A percentile compares a stretch with the other conserved stretches of the same genome.
Evolutionary conservation across 2,888 invertebrate genomes (phyloP).

Genomic region (Trissolcus brochymenae): DNA sequence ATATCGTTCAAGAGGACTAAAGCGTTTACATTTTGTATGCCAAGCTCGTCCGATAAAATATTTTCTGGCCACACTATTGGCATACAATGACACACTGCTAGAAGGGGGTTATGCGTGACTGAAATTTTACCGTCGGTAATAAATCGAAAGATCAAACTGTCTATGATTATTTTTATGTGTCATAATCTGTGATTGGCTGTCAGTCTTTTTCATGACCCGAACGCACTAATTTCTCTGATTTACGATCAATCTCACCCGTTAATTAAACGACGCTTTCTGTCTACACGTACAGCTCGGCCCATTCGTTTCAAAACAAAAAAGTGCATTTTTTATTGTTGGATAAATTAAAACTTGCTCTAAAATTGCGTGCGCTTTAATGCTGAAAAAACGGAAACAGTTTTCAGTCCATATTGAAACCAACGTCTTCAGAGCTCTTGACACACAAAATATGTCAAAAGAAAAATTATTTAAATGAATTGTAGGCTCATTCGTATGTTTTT

Average conservation of each 20-base stretch:
- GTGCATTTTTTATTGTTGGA: too few relatives aligned
- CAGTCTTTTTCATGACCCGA: constrained; percentile 19
- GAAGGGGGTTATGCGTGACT: constrained; percentile 69
- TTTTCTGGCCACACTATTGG: constrained; percentile 62
- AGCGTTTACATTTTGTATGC: constrained; percentile 62
- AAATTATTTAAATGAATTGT: neutral
- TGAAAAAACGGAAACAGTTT: too few relatives aligned
- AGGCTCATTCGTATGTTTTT: too few relatives aligned
- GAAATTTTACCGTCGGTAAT: constrained; percentile 62
- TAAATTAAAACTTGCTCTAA: too few relatives aligned
- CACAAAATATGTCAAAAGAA: constrained; percentile 9
- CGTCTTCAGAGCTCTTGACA: constrained; percentile 42
- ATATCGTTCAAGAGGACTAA: constrained; percentile 48
- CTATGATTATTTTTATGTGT: constrained; percentile 48
- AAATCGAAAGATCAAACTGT: constrained; percentile 43
- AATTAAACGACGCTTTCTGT: neutral
- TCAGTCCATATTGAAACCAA: constrained; percentile 8
- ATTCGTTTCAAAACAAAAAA: too few relatives aligned
- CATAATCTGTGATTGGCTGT: constrained; percentile 35
- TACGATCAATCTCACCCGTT: constrained; percentile 1
- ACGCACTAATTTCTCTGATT: constrained; percentile 17
- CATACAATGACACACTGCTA: constrained; percentile 65
- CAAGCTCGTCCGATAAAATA: constrained; percentile 64
- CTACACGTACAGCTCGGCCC: too few relatives aligned
- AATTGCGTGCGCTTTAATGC: too few relatives aligned